A percentile compares a stretch with the other conserved stretches of the same genome.
Evolutionary conservation across 2,888 invertebrate genomes (phyloP).

Genomic region (Philereme transversata): DNA sequence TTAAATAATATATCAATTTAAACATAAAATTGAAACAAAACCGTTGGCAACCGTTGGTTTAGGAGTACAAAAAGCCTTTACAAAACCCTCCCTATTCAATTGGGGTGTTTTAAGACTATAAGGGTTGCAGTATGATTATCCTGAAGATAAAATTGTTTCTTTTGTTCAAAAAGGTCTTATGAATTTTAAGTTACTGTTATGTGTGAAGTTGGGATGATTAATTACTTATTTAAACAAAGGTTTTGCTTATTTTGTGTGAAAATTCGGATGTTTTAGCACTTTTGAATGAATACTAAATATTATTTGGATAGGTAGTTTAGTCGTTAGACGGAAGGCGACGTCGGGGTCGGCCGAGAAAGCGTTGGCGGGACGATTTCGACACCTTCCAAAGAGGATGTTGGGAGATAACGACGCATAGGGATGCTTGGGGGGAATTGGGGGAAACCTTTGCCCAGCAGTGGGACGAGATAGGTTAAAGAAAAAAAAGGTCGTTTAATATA

Average conservation of each 20-base stretch:
- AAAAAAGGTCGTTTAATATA: constrained; percentile 10
- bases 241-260: constrained; percentile 6
- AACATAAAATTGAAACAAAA: constrained; percentile 46
- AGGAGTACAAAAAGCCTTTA: constrained; percentile 45
- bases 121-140: constrained; percentile 35
- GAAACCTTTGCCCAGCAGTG: no score
- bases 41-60: constrained; percentile 38
- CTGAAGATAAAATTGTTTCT: constrained; percentile 39
- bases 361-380: no score
- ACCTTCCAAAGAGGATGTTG: no score
- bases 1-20: constrained; percentile 45
- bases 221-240: constrained; percentile 16
- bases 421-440: no score
- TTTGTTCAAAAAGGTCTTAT: constrained; percentile 36
- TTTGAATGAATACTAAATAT: constrained; percentile 17
- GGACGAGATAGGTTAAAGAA: no score
- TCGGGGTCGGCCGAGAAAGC: no score
- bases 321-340: no score
- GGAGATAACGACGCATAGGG: no score
- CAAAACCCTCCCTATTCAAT: constrained; percentile 37
- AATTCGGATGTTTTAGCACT: constrained; percentile 14
- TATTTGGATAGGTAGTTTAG: constrained; percentile 10
- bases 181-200: constrained; percentile 35
- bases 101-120: constrained; percentile 32
- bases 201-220: constrained; percentile 25